Percentiles rank a stretch among this genome's conserved stretches.
phyloP scores from a whole-genome alignment of 2,113 vertebrate species.

The sheep (Ovis aries) region ARS-UI_Ramb_v3.0 NC_056058.1:95605001-95605500 shows the following conservation, averaged over 20 bases:
- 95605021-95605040: background rate
- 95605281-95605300: background rate
- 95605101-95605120: background rate
- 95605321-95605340: slow-evolving; percentile 31
- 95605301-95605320: background rate
- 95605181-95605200: slow-evolving; percentile 18
- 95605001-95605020: background rate
- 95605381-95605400: background rate
- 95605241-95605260: slow-evolving; percentile 48
- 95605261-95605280: slow-evolving; percentile 7
- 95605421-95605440: background rate
- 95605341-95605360: background rate
- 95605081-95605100: background rate
- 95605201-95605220: slow-evolving; percentile 64
- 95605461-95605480: background rate
- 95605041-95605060: rapidly evolving
- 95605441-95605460: background rate
- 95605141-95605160: slow-evolving; percentile 61
- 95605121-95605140: slow-evolving; percentile 18
- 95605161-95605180: slow-evolving; percentile 66
- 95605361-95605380: background rate
- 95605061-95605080: background rate
- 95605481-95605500: background rate
- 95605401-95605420: background rate
- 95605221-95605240: slow-evolving; percentile 24